Evolutionary conservation across 1,140 invertebrate species (phyloP).

Genomic region (Eubasilissa regina): DNA sequence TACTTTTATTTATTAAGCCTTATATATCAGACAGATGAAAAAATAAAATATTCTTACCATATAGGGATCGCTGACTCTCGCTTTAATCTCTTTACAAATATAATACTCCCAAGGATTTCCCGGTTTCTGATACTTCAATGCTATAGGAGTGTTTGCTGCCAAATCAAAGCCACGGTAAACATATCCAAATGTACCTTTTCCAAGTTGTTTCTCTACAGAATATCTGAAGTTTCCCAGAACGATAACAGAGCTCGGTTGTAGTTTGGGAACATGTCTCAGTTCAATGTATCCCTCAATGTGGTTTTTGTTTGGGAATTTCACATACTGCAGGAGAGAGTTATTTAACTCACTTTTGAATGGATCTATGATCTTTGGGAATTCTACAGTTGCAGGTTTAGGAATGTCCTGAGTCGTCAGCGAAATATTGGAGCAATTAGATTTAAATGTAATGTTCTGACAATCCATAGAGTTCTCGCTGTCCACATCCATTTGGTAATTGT

Average conservation of each 20-base stretch:
- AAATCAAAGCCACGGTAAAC: conserved; percentile 78
- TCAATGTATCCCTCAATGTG: conserved; percentile 69
- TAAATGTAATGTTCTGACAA: conserved; percentile 66
- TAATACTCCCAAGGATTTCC: conserved; percentile 88
- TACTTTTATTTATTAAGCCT: neutral
- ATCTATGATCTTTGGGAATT: conserved; percentile 71
- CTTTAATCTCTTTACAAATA: conserved; percentile 83
- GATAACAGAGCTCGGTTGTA: conserved; percentile 65
- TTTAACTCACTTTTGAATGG: conserved; percentile 73
- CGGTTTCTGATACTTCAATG: conserved; percentile 84
- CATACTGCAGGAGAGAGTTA: conserved; percentile 71
- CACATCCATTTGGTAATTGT: conserved; percentile 70
- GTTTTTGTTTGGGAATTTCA: conserved; percentile 74
- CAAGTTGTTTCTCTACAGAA: conserved; percentile 80
- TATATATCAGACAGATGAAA: neutral
- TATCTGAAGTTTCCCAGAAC: conserved; percentile 73
- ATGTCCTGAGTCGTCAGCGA: conserved; percentile 69
- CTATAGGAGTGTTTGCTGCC: conserved; percentile 76
- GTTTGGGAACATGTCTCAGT: conserved; percentile 66
- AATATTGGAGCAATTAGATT: conserved; percentile 70
- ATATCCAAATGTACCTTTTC: conserved; percentile 83
- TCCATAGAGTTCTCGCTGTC: conserved; percentile 72
- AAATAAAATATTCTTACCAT: conserved; percentile 72
- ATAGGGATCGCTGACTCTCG: conserved; percentile 78
- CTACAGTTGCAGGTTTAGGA: conserved; percentile 68